Evolutionary conservation across 2,888 invertebrate genomes (phyloP).

Genomic region (Quadriops clusia): DNA sequence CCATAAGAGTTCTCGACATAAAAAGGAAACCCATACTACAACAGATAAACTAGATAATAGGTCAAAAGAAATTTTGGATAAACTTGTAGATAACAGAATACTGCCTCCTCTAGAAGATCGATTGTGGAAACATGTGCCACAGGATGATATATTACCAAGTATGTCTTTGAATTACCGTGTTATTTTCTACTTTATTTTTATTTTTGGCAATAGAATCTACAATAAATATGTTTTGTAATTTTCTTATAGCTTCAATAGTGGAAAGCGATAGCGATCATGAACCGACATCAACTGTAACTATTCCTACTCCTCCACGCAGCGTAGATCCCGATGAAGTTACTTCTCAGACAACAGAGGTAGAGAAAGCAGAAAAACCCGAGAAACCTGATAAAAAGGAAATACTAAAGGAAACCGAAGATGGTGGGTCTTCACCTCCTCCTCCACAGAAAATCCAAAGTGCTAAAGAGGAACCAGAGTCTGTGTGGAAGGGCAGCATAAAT

Average conservation of each 20-base stretch:
- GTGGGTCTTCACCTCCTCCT: slow-evolving; percentile 23
- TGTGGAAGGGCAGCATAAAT: slow-evolving; percentile 74
- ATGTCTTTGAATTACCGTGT: slow-evolving; percentile 6
- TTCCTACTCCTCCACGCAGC: slow-evolving; percentile 43
- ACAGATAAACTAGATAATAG: slow-evolving; percentile 35
- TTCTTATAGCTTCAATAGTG: slow-evolving; percentile 25
- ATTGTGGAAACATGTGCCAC: slow-evolving; percentile 41
- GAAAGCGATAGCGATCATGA: slow-evolving; percentile 64
- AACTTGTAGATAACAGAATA: slow-evolving; percentile 35
- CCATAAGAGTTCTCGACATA: slow-evolving; percentile 33
- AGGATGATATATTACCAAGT: slow-evolving; percentile 33
- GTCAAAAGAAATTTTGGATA: slow-evolving; percentile 36
- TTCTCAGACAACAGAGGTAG: not conserved
- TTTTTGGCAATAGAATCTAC: no score
- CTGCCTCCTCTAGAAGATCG: slow-evolving; percentile 40
- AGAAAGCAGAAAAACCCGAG: no score
- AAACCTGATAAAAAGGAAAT: not conserved
- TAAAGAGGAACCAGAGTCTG: slow-evolving; percentile 18
- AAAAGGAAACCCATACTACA: slow-evolving; percentile 25
- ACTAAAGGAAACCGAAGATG: slow-evolving; percentile 15
- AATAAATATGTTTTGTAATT: no score
- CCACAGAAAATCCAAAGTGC: slow-evolving; percentile 21
- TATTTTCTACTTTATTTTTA: not conserved
- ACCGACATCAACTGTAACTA: slow-evolving; percentile 66
- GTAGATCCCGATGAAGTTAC: slow-evolving; percentile 28